phyloP scores from a whole-genome alignment of 2,113 vertebrate species.

The Myiagra hebetior region DNA sequence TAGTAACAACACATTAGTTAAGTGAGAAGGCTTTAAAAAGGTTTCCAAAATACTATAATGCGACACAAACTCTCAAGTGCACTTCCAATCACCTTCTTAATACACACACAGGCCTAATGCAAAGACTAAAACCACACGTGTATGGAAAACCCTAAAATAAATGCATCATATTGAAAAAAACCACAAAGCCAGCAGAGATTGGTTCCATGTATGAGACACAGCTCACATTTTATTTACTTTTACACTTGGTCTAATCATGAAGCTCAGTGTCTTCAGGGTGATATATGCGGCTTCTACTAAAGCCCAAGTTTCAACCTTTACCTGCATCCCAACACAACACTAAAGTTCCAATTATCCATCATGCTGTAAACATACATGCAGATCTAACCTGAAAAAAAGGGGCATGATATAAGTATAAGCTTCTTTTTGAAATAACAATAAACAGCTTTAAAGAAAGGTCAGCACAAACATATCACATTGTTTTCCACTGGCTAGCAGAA shows the following conservation, averaged over 20 bases:
- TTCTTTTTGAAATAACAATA: background rate
- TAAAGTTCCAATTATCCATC: background rate
- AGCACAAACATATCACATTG: background rate
- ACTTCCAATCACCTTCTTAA: background rate
- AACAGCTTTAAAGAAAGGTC: background rate
- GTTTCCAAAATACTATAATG: background rate
- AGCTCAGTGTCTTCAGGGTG: constrained; percentile 11
- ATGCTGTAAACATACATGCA: background rate
- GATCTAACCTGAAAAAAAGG: background rate
- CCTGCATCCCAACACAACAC: background rate
- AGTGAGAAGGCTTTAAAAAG: background rate
- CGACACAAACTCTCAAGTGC: background rate
- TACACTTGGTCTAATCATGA: background rate
- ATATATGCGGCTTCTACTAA: background rate
- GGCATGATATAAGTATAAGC: background rate
- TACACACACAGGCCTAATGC: accelerated
- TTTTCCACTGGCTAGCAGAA: background rate
- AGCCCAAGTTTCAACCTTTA: background rate
- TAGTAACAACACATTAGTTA: background rate
- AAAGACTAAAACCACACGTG: background rate
- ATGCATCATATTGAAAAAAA: background rate
- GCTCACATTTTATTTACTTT: background rate
- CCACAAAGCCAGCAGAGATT: background rate
- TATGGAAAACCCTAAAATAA: background rate
- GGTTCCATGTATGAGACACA: background rate